Evolutionary conservation across 2,113 vertebrate genomes (phyloP).

Genomic region (Orthonyx spaldingii): DNA sequence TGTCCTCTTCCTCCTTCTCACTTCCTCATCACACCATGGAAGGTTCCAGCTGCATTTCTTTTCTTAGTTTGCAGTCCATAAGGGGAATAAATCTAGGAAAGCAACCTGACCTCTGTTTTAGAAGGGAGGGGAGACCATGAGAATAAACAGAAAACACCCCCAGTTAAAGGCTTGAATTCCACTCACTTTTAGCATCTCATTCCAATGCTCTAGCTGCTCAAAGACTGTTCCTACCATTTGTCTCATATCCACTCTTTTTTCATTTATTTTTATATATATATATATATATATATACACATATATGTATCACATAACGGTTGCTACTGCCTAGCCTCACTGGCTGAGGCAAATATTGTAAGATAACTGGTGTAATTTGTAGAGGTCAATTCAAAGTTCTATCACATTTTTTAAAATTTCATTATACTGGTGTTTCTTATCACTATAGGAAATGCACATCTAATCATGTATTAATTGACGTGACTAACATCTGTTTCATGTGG

Average conservation of each 20-base stretch:
- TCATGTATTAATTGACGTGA: neutral
- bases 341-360: neutral
- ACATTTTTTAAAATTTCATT: neutral
- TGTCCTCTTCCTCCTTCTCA: neutral
- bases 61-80: neutral
- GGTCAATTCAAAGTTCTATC: neutral
- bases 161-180: neutral
- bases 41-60: neutral
- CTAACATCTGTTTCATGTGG: neutral
- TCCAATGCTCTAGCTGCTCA: neutral
- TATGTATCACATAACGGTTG: neutral
- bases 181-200: neutral
- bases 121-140: neutral
- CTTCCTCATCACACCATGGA: accelerated
- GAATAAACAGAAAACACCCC: neutral
- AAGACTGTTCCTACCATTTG: neutral
- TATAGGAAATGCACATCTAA: neutral
- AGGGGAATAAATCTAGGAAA: neutral
- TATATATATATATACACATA: no score
- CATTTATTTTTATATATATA: no score
- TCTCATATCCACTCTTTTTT: neutral
- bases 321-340: neutral
- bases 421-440: neutral
- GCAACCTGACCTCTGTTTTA: neutral
- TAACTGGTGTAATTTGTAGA: neutral